Conservation (phyloP, 2,888 invertebrate genomes). For the Tenthredo notha region DNA sequence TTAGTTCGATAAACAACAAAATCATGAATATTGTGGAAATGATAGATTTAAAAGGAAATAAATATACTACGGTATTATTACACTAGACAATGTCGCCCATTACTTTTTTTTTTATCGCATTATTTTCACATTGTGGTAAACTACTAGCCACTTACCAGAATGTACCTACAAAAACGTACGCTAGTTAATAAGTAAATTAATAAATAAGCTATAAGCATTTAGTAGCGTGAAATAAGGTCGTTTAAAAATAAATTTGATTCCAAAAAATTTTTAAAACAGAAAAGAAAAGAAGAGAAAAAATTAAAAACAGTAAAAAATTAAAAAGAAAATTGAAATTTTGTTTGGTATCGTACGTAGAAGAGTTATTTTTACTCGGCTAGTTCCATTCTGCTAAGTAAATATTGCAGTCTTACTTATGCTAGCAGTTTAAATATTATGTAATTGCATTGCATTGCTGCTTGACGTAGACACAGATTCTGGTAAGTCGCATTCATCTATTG, state of each 20-base stretch:
- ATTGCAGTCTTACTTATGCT: slow-evolving; percentile 47
- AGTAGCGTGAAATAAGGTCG: neutral
- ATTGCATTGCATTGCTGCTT: slow-evolving; percentile 55
- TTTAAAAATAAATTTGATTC: neutral
- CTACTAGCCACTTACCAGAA: slow-evolving; percentile 54
- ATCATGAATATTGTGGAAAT: slow-evolving; percentile 30
- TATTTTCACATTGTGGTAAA: slow-evolving; percentile 51
- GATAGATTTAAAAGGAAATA: neutral
- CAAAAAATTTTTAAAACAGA: neutral
- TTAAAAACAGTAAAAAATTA: neutral
- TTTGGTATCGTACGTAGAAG: slow-evolving; percentile 21
- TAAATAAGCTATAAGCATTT: neutral
- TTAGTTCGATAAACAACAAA: neutral
- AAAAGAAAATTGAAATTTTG: neutral
- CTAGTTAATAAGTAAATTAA: slow-evolving; percentile 14
- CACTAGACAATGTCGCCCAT: slow-evolving; percentile 15
- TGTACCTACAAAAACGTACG: slow-evolving; percentile 53
- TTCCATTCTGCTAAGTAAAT: slow-evolving; percentile 50
- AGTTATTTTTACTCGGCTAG: slow-evolving; percentile 42
- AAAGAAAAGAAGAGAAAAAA: neutral
- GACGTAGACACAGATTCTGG: slow-evolving; percentile 56
- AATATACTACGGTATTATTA: neutral
- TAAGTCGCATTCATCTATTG: slow-evolving; percentile 53
- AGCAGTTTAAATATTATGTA: slow-evolving; percentile 47
- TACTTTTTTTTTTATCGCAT: slow-evolving; percentile 22